Conservation (phyloP, 2,797 vertebrate species). For the Rhinatrema bivittatum region DNA sequence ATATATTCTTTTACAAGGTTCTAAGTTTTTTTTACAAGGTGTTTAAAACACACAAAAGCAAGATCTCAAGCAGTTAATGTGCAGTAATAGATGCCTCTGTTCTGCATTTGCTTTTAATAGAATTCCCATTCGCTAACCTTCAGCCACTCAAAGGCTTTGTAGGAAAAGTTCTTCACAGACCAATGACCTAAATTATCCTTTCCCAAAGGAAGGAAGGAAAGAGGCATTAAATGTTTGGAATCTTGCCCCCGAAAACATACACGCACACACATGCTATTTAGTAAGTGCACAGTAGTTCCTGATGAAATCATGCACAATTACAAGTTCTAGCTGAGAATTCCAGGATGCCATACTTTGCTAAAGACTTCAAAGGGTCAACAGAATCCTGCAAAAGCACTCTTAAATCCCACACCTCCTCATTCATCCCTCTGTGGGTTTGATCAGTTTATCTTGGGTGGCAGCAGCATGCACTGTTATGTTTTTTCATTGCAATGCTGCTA, state of each 20-base stretch:
- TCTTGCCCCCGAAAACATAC: not conserved
- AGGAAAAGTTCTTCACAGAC: conserved; percentile 22
- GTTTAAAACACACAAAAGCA: conserved; percentile 36
- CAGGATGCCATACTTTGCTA: not conserved
- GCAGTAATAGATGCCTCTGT: conserved; percentile 21
- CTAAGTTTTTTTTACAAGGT: conserved; percentile 41
- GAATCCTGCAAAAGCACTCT: not conserved
- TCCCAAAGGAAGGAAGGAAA: conserved; percentile 15
- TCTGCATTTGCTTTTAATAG: conserved; percentile 36
- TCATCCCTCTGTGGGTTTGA: rapidly evolving
- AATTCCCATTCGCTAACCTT: conserved; percentile 28
- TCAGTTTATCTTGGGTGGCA: not conserved
- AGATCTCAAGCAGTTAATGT: conserved; percentile 27
- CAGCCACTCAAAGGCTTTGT: conserved; percentile 11
- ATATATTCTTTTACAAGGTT: conserved; percentile 30
- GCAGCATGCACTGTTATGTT: not conserved
- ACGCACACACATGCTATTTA: conserved; percentile 2
- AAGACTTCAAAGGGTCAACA: not conserved
- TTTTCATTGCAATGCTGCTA: not conserved
- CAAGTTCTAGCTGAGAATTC: not conserved
- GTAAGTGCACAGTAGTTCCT: not conserved
- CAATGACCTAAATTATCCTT: conserved; percentile 19
- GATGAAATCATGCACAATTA: conserved; percentile 4
- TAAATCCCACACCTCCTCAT: not conserved
- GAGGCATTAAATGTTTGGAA: conserved; percentile 13